Conservation (phyloP, 2,797 vertebrate genomes). For the Enteromius fasciolatus region DNA sequence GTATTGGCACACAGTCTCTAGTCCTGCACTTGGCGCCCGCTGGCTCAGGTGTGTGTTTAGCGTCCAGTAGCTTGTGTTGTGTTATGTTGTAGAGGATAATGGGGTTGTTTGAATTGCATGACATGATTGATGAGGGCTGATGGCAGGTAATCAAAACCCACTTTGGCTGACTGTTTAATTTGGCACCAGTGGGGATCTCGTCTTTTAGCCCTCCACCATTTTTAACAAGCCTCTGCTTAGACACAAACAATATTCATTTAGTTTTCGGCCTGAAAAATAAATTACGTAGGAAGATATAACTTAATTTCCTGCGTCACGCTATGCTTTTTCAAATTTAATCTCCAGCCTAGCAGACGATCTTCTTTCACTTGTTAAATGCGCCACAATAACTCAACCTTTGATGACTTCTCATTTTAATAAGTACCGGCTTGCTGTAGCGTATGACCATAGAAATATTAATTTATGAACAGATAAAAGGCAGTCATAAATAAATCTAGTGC, state of each 20-base stretch:
- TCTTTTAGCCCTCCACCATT: constrained; percentile 73
- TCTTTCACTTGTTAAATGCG: constrained; percentile 81
- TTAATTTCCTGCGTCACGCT: constrained; percentile 82
- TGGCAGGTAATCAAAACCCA: constrained; percentile 83
- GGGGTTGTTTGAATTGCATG: constrained; percentile 77
- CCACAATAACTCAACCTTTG: constrained; percentile 81
- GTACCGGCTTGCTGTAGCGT: constrained; percentile 77
- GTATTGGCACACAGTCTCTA: constrained; percentile 19
- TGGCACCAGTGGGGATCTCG: constrained; percentile 78
- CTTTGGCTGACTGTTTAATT: constrained; percentile 81
- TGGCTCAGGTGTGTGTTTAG: constrained; percentile 41
- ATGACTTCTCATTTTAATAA: constrained; percentile 80
- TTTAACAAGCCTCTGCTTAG: constrained; percentile 79
- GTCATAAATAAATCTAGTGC: constrained; percentile 70
- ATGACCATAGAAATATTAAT: constrained; percentile 73
- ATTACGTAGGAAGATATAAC: constrained; percentile 80
- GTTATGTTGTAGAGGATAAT: constrained; percentile 58
- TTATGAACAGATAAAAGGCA: constrained; percentile 72
- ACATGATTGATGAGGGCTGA: constrained; percentile 83
- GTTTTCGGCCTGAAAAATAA: constrained; percentile 79
- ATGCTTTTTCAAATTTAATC: constrained; percentile 76
- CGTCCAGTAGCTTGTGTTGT: constrained; percentile 43
- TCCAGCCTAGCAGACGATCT: constrained; percentile 77
- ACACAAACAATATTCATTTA: constrained; percentile 85
- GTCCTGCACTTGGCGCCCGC: constrained; percentile 10